Base-by-base conservation (phyloP, 2,797 vertebrate genomes). In the Rhadinocentrus ornatus region DNA sequence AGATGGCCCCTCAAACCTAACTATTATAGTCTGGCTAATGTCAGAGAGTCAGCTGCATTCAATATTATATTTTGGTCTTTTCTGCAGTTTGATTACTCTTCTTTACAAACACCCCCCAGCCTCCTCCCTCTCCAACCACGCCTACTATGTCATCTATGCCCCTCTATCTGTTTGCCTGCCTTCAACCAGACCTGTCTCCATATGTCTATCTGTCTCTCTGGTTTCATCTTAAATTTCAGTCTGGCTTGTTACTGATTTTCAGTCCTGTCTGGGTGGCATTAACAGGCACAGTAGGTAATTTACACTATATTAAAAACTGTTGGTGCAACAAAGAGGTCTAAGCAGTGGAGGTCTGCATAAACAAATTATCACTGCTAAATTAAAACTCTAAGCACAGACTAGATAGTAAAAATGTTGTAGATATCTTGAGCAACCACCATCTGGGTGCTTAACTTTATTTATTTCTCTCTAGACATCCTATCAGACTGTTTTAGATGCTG, bases 291-390 rank as follows among this genome's bases (percentile, higher is more conserved):
- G 97, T 96, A 95, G 96, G 96, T 96, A 96, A 97, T 97, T 96
- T 95, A 93, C 96, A 96, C 96, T 93, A 96, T 95, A 96, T 97
- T 96, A 95, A 95, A 97, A 98, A 97, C 95, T 95, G 96, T 95
- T 95, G 95, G 94, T 94, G 93, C 95, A 94, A 94, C 95, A 95
- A 93, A 96, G 95, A 96, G 94, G 91, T 95, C 94, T 96, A 96
- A 97, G 96, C 96, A 96, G 93, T 69, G 88, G 94, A 96, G 94
- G 94, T 93, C 94, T 95, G 94, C 93, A 94, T 94, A 95, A 95
- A 95, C 96, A 97, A 97, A 98, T 98, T 96, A 98, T 97, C 96
- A 95, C 95, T 92, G 96, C 95, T 96, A 97, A 97, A 98, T 99
- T 97, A 98, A 98, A 98, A 95, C 93, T 92, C 93, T 91, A 75